Evolutionary conservation across 1,140 invertebrate species (phyloP).

Genomic region (Idris sp.): DNA sequence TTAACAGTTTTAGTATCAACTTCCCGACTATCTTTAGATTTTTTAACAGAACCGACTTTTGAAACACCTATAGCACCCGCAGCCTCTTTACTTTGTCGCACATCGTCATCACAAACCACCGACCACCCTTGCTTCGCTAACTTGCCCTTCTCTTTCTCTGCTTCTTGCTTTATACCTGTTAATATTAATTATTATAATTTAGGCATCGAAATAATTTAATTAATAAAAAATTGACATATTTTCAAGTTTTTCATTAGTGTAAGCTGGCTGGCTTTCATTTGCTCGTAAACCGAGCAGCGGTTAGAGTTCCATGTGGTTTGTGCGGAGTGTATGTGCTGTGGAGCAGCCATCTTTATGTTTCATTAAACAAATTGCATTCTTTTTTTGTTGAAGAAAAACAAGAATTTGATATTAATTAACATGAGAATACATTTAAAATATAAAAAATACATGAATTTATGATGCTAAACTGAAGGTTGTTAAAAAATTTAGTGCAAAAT

Average conservation of each 20-base stretch:
- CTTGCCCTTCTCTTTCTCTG: slow-evolving; percentile 78
- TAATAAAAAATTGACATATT: slow-evolving; percentile 69
- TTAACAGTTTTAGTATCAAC: slow-evolving; percentile 66
- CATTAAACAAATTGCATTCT: slow-evolving; percentile 1
- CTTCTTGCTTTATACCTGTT: slow-evolving; percentile 79
- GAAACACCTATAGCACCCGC: slow-evolving; percentile 70
- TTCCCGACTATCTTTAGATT: slow-evolving; percentile 44
- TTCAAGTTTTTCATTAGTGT: slow-evolving; percentile 76
- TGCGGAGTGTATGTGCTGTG: slow-evolving; percentile 76
- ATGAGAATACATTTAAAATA: slow-evolving; percentile 10
- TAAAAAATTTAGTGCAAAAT: slow-evolving; percentile 1
- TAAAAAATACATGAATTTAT: slow-evolving; percentile 6
- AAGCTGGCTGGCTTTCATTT: slow-evolving; percentile 76
- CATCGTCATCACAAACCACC: slow-evolving; percentile 76
- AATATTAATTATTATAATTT: slow-evolving; percentile 78
- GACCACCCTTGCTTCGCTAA: slow-evolving; percentile 78
- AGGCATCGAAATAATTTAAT: slow-evolving; percentile 75
- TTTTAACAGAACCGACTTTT: slow-evolving; percentile 24
- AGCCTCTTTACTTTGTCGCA: slow-evolving; percentile 73
- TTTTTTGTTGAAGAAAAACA: too few relatives aligned
- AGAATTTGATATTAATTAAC: too few relatives aligned
- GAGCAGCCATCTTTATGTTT: slow-evolving; percentile 73
- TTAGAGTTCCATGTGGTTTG: slow-evolving; percentile 76
- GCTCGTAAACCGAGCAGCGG: slow-evolving; percentile 72
- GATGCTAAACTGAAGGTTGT: not conserved